phyloP scores from a whole-genome alignment of 2,113 vertebrate genomes.

The Macrotis lagotis region DNA sequence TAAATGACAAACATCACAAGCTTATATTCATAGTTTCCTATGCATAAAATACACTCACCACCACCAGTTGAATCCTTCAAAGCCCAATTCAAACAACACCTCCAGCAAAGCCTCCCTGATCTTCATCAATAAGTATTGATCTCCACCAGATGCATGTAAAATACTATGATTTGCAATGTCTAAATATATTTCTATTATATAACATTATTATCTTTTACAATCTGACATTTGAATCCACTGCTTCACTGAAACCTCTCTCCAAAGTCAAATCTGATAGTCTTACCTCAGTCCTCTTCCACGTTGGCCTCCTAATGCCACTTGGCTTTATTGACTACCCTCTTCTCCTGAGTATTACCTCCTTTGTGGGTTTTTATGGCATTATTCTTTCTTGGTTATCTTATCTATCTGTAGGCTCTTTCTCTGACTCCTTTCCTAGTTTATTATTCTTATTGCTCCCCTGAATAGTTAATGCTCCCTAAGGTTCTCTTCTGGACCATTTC shows the following conservation, averaged over 20 bases:
- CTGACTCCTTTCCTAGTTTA: background rate
- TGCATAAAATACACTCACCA: background rate
- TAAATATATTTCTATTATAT: background rate
- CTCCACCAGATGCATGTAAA: background rate
- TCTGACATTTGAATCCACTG: background rate
- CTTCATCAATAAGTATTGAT: no score
- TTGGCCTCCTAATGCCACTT: no score
- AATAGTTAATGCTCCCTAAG: background rate
- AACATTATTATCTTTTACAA: background rate
- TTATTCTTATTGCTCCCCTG: background rate
- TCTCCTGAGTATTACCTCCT: background rate
- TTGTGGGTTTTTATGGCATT: background rate
- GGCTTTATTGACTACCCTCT: background rate
- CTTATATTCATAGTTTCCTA: background rate
- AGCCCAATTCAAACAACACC: background rate
- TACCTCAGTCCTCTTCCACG: background rate
- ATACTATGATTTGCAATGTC: background rate
- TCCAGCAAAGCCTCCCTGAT: background rate
- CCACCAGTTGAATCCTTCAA: background rate
- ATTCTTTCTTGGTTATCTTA: background rate
- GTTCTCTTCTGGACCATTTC: background rate
- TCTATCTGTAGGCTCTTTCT: background rate
- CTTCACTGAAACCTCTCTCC: background rate
- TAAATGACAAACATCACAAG: background rate
- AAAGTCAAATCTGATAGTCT: background rate